Conservation (phyloP, 1,140 invertebrate species). For the Drosophila murphyi region DNA sequence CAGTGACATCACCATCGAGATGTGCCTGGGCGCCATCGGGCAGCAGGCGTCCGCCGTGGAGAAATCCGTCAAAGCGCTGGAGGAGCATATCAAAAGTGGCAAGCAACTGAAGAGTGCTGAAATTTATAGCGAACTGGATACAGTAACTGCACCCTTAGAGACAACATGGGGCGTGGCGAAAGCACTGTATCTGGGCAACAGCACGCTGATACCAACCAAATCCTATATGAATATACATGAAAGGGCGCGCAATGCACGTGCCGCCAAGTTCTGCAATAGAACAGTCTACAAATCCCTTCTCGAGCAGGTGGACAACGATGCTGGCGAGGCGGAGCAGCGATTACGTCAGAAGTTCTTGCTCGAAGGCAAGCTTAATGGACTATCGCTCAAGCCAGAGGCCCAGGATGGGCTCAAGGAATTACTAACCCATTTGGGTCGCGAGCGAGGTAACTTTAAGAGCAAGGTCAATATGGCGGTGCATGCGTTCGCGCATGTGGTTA, state of each 20-base stretch:
- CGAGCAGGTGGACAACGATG: conserved; percentile 74
- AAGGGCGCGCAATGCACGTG: conserved; percentile 88
- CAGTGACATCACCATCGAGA: conserved; percentile 91
- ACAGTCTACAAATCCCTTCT: conserved; percentile 89
- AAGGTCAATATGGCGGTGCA: conserved; percentile 88
- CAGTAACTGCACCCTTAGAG: conserved; percentile 89
- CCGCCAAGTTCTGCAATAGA: conserved; percentile 88
- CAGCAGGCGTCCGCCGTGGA: conserved; percentile 94
- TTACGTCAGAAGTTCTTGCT: conserved; percentile 91
- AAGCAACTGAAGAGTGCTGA: conserved; percentile 87
- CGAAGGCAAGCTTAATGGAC: conserved; percentile 92
- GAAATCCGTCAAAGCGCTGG: conserved; percentile 87
- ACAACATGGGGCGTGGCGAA: conserved; percentile 95
- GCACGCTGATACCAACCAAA: conserved; percentile 91
- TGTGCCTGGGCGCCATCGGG: conserved; percentile 92
- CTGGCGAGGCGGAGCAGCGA: conserved; percentile 86
- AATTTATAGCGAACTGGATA: conserved; percentile 92
- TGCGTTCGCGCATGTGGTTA: conserved; percentile 88
- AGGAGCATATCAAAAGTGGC: conserved; percentile 69
- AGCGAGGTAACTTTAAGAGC: conserved; percentile 87
- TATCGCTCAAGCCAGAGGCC: conserved; percentile 85
- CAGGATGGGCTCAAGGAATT: conserved; percentile 85
- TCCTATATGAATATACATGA: conserved; percentile 91
- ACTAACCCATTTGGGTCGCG: conserved; percentile 85
- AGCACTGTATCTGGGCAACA: conserved; percentile 92